phyloP scores from a whole-genome alignment of 2,888 invertebrate species.

The Drosophila pegasa region DNA sequence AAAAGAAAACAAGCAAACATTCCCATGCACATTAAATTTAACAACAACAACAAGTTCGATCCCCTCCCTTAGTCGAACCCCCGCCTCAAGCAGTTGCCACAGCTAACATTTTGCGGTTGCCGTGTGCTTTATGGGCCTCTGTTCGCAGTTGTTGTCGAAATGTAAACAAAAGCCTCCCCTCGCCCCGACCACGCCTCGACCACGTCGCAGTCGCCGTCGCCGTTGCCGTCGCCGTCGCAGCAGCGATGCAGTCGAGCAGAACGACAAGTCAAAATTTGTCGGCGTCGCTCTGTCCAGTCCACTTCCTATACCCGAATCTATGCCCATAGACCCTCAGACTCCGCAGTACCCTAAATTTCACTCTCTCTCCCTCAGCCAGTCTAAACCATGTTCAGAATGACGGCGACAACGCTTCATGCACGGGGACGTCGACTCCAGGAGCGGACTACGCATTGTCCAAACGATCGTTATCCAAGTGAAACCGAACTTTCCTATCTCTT shows the following conservation, averaged over 20 bases:
- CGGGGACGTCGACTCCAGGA: conserved; percentile 48
- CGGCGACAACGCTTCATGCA: conserved; percentile 41
- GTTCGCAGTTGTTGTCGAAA: conserved; percentile 48
- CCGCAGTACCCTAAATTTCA: conserved; percentile 2
- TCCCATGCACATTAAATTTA: conserved; percentile 53
- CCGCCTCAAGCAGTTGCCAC: conserved; percentile 21
- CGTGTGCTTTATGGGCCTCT: conserved; percentile 59
- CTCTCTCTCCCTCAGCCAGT: neutral
- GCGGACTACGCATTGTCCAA: conserved; percentile 6
- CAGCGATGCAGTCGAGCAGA: conserved; percentile 62
- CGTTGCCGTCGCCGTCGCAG: neutral
- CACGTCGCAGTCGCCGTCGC: neutral
- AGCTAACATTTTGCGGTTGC: conserved; percentile 55
- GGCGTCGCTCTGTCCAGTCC: conserved; percentile 53
- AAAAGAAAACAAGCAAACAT: conserved; percentile 36
- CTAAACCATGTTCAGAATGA: conserved; percentile 30
- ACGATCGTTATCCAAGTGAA: neutral
- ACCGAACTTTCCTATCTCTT: too few species aligned
- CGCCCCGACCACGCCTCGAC: neutral
- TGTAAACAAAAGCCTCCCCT: conserved; percentile 45
- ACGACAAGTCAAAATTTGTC: conserved; percentile 71
- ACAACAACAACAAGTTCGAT: conserved; percentile 26
- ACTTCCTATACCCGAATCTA: conserved; percentile 41
- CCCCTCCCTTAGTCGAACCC: conserved; percentile 10
- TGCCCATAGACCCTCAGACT: conserved; percentile 7